These are phyloP conservation scores for Poecilus cupreus DNA, from an alignment of 2,888 invertebrate species.

Conservation along the genomic window DNA sequence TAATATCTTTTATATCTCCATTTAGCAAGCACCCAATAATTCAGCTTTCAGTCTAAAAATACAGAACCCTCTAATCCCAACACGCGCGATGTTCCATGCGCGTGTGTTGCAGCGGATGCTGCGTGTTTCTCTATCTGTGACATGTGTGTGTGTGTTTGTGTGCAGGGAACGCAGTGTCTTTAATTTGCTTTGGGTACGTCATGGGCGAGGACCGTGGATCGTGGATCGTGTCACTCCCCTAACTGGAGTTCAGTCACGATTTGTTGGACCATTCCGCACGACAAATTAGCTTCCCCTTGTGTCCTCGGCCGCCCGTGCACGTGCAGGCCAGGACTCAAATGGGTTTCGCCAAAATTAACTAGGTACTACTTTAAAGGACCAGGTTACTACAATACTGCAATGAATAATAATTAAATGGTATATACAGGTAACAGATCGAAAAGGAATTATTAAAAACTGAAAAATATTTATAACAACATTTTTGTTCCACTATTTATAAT, in stretches of 20 bases:
- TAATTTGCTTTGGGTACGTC: constrained; percentile 54
- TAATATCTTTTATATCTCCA: background rate
- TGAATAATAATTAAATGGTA: too few relatives aligned
- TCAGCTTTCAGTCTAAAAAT: background rate
- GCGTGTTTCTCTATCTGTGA: background rate
- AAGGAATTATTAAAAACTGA: too few relatives aligned
- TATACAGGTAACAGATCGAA: too few relatives aligned
- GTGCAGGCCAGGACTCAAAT: background rate
- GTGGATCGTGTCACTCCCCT: constrained; percentile 66
- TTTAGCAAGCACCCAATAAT: background rate
- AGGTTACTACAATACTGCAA: too few relatives aligned
- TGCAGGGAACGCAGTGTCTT: constrained; percentile 28
- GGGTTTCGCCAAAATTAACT: too few relatives aligned
- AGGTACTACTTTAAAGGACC: background rate
- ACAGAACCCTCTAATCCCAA: background rate
- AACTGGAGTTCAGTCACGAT: constrained; percentile 65
- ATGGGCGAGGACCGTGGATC: constrained; percentile 59
- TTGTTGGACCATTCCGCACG: constrained; percentile 66
- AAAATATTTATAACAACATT: too few relatives aligned
- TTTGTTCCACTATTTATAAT: too few relatives aligned
- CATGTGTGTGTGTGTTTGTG: background rate
- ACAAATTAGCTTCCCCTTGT: constrained; percentile 67
- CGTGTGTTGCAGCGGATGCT: background rate
- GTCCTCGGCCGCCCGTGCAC: background rate
- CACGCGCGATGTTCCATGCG: background rate